These are phyloP conservation scores for Scaptomyza reducta DNA, from an alignment of 2,888 invertebrate genomes.

Conservation along the genomic window DNA sequence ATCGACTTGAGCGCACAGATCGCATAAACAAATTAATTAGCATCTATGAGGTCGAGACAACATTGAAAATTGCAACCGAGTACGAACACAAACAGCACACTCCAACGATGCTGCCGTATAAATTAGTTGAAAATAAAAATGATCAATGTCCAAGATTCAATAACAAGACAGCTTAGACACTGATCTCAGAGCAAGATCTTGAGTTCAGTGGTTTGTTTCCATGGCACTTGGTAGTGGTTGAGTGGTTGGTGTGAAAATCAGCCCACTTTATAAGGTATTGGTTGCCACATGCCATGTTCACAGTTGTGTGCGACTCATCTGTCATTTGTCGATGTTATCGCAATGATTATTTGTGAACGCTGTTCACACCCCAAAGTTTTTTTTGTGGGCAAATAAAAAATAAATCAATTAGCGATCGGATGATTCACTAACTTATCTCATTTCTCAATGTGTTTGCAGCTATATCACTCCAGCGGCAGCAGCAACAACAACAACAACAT, in stretches of 20 bases:
- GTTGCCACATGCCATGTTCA: slow-evolving; percentile 32
- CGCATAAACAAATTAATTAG: slow-evolving; percentile 77
- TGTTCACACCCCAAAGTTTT: slow-evolving; percentile 61
- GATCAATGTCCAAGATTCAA: slow-evolving; percentile 9
- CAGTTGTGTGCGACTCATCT: slow-evolving; percentile 68
- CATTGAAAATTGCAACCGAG: slow-evolving; percentile 48
- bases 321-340: slow-evolving; percentile 32
- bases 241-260: slow-evolving; percentile 7
- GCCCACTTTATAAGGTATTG: slow-evolving; percentile 19
- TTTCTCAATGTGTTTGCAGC: slow-evolving; percentile 62
- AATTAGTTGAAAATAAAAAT: slow-evolving; percentile 33
- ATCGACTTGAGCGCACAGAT: slow-evolving; percentile 27
- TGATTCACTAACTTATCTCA: slow-evolving; percentile 48
- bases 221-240: slow-evolving; percentile 7
- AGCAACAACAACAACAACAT: slow-evolving; percentile 66
- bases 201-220: slow-evolving; percentile 43
- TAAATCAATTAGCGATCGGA: slow-evolving; percentile 65
- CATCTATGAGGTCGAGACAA: slow-evolving; percentile 59
- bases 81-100: slow-evolving; percentile 43
- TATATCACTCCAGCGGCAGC: slow-evolving; percentile 83
- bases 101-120: slow-evolving; percentile 37
- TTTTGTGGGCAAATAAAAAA: slow-evolving; percentile 66
- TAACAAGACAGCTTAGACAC: slow-evolving; percentile 6
- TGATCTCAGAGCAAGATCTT: slow-evolving; percentile 21
- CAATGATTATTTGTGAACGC: slow-evolving; percentile 48